Evolutionary conservation across 1,140 invertebrate species (phyloP), one percentile per base, ranked within the genome.

Genomic region (Helicorthomorpha holstii): DNA sequence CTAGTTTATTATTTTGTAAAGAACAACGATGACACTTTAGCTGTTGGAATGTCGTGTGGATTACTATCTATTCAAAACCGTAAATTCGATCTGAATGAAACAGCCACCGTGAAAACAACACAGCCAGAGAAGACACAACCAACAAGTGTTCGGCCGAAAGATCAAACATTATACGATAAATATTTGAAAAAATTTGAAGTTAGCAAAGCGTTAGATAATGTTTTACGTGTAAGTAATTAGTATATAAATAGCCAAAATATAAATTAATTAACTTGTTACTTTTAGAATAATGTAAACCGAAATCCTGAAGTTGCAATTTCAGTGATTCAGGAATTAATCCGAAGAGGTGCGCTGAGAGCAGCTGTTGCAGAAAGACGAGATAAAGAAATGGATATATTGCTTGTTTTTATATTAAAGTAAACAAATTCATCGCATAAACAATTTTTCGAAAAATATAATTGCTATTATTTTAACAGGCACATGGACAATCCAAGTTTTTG

Each of bases 21-120:
- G 49, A 46, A 27, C 56, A 76, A 85, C 62, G 86, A 95, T 70
- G 80, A 85, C 61, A 80, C 83, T 23, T 64, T 96, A 55, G 85
- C 82, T 34, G 83, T 83, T 48, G 92, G 92, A 48, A 90, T 92
- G 80, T 77, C 85, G n/a, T 86, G 93, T 70, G 88, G 89, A 44
- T 69, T 94, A 38, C 76, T 97, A 54, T 89, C 88, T 2, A 81
- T 96, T 23, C 77, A 78, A 55, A 77, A 83, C 62, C 75, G 81
- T 68, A 81, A 85, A 63, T n/a, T n/a, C n/a, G n/a, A n/a, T n/a
- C n/a, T n/a, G n/a, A n/a, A n/a, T n/a, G n/a, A n/a, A n/a, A n/a
- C n/a, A n/a, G 7, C 29, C 29, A 34, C 7, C 7, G 29, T 7
- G 16, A 16, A 7, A 34, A n/a, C 52, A 21, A 49, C 38, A 27